Conservation (phyloP, 1,140 invertebrate species). For the Acarapis woodi region DNA sequence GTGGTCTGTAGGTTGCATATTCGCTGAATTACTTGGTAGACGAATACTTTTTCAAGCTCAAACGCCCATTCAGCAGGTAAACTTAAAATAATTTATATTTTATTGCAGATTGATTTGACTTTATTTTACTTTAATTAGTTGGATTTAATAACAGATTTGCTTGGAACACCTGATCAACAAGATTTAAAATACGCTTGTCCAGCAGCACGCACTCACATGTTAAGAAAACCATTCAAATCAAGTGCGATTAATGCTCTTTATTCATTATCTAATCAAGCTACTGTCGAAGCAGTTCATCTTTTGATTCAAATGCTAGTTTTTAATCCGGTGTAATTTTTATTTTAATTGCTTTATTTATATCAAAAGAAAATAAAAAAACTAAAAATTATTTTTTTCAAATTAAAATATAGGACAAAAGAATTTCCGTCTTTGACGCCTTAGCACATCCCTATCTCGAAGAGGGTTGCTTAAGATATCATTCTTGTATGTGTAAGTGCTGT, state of each 20-base stretch:
- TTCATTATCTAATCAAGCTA: slow-evolving; percentile 63
- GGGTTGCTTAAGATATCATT: slow-evolving; percentile 86
- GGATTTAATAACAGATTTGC: slow-evolving; percentile 80
- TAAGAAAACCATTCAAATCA: slow-evolving; percentile 55
- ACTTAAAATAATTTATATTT: not conserved
- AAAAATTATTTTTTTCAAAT: not conserved
- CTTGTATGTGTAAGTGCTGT: slow-evolving; percentile 98
- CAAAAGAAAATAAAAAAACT: not conserved
- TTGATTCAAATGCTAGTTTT: slow-evolving; percentile 93
- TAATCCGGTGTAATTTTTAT: slow-evolving; percentile 46
- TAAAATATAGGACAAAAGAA: slow-evolving; percentile 47
- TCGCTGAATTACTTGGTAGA: slow-evolving; percentile 75
- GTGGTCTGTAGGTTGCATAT: slow-evolving; percentile 98
- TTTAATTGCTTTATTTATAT: not conserved
- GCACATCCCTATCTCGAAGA: slow-evolving; percentile 90
- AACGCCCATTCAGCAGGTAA: slow-evolving; percentile 71
- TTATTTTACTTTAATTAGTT: slow-evolving; percentile 25
- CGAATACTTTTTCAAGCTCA: slow-evolving; percentile 90
- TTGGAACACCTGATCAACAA: slow-evolving; percentile 70
- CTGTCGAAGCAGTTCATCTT: slow-evolving; percentile 86
- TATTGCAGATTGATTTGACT: not conserved
- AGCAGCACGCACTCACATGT: slow-evolving; percentile 71
- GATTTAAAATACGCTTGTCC: slow-evolving; percentile 90
- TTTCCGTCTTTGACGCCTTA: slow-evolving; percentile 70
- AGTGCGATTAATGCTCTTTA: slow-evolving; percentile 66